Conservation (phyloP, 1,140 invertebrate species). For the Drosophila cardini region DNA sequence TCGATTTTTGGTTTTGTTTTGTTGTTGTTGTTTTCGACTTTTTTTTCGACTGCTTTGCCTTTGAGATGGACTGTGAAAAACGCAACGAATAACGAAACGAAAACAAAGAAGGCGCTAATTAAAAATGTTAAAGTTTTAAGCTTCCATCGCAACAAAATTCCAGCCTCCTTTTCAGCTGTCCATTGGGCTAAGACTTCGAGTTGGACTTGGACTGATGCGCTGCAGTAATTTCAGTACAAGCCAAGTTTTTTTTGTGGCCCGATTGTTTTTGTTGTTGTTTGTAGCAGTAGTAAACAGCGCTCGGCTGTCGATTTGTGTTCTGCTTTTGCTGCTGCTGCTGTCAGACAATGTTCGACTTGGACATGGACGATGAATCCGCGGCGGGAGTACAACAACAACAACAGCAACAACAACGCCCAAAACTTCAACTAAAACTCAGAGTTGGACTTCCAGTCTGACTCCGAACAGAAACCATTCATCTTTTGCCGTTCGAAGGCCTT, state of each 20-base stretch:
- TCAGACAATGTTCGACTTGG: slow-evolving; percentile 56
- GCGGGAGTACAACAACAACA: slow-evolving; percentile 40
- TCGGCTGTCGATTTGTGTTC: slow-evolving; percentile 78
- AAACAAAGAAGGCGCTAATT: slow-evolving; percentile 83
- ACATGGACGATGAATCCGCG: slow-evolving; percentile 44
- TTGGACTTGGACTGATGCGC: slow-evolving; percentile 53
- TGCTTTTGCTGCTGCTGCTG: slow-evolving; percentile 54
- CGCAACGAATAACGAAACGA: slow-evolving; percentile 76
- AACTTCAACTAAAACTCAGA: slow-evolving; percentile 13
- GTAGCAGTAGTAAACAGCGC: slow-evolving; percentile 70
- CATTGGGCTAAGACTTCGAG: slow-evolving; percentile 52
- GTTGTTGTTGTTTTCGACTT: not conserved
- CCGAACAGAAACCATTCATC: slow-evolving; percentile 68
- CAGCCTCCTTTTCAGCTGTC: slow-evolving; percentile 82
- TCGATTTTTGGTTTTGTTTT: slow-evolving; percentile 26
- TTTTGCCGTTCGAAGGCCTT: slow-evolving; percentile 73
- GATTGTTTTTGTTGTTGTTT: slow-evolving; percentile 37
- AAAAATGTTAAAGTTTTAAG: slow-evolving; percentile 83
- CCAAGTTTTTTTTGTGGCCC: slow-evolving; percentile 47
- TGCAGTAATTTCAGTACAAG: slow-evolving; percentile 73
- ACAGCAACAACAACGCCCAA: slow-evolving; percentile 26
- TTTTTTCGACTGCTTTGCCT: slow-evolving; percentile 8
- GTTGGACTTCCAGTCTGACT: not conserved
- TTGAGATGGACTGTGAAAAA: slow-evolving; percentile 37
- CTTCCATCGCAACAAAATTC: slow-evolving; percentile 66